Evolutionary conservation across 2,113 vertebrate species (phyloP).

Genomic region (Pelobates fuscus): DNA sequence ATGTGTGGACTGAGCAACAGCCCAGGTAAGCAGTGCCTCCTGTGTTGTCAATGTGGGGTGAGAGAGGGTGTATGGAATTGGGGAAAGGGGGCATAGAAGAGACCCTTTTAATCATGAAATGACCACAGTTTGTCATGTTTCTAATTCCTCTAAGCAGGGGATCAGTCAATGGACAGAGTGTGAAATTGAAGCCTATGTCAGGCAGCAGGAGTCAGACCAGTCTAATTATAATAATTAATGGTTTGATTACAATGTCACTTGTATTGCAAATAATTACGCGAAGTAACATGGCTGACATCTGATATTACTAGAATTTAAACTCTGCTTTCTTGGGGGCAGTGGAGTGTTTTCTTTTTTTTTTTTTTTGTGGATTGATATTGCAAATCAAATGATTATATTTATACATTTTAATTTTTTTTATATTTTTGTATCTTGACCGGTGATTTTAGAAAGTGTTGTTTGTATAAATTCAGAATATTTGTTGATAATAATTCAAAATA

Average conservation of each 20-base stretch:
- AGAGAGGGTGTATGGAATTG: background rate
- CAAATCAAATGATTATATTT: no score
- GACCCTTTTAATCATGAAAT: no score
- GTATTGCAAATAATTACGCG: background rate
- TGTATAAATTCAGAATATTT: no score
- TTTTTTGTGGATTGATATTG: no score
- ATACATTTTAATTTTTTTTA: no score
- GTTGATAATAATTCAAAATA: no score
- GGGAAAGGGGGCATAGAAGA: no score
- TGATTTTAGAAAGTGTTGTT: no score
- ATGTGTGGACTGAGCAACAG: constrained; percentile 57
- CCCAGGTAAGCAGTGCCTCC: constrained; percentile 56
- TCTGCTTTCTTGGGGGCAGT: no score
- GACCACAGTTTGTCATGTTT: background rate
- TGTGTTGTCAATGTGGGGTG: background rate
- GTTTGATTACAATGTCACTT: background rate
- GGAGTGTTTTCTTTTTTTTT: no score
- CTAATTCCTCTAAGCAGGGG: background rate
- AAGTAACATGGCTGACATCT: background rate
- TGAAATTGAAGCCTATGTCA: constrained; percentile 13
- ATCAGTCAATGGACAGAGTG: background rate
- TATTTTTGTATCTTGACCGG: no score
- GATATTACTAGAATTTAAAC: no score
- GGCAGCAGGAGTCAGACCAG: background rate
- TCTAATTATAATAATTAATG: background rate